Conservation (phyloP, 2,113 vertebrate genomes). For the Zosterops hypoxanthus region DNA sequence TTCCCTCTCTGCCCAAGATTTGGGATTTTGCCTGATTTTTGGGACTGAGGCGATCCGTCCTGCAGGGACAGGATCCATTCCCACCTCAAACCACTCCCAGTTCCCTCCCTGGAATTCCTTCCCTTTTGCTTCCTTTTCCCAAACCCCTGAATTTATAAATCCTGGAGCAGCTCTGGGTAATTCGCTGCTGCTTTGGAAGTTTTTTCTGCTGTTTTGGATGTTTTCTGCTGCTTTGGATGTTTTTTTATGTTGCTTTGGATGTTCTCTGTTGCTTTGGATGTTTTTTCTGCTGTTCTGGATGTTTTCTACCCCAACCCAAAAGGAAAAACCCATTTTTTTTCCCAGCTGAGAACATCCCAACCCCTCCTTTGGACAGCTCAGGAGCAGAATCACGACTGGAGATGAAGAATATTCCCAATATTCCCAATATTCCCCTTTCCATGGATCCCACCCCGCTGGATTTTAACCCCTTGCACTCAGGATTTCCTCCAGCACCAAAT, state of each 20-base stretch:
- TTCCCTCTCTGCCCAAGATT: background rate
- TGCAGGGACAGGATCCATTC: background rate
- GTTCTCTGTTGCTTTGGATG: background rate
- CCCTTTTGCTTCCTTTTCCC: background rate
- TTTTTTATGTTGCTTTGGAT: background rate
- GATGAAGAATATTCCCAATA: no score
- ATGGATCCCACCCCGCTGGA: accelerated
- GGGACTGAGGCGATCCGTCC: no score
- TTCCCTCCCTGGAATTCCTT: background rate
- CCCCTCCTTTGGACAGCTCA: background rate
- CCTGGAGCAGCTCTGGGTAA: background rate
- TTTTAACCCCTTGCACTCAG: background rate
- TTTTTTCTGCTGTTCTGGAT: background rate
- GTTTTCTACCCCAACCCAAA: background rate
- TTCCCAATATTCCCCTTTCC: background rate
- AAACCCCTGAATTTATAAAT: background rate
- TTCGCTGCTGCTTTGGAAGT: background rate
- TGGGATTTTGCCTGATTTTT: background rate
- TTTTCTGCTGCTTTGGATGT: background rate
- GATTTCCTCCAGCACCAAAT: background rate
- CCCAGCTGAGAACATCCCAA: background rate
- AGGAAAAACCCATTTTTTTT: background rate
- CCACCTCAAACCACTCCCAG: accelerated
- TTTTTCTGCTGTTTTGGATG: background rate
- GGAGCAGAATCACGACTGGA: no score